Base-by-base conservation (phyloP, 2,888 invertebrate species). In the Protonemura montana region DNA sequence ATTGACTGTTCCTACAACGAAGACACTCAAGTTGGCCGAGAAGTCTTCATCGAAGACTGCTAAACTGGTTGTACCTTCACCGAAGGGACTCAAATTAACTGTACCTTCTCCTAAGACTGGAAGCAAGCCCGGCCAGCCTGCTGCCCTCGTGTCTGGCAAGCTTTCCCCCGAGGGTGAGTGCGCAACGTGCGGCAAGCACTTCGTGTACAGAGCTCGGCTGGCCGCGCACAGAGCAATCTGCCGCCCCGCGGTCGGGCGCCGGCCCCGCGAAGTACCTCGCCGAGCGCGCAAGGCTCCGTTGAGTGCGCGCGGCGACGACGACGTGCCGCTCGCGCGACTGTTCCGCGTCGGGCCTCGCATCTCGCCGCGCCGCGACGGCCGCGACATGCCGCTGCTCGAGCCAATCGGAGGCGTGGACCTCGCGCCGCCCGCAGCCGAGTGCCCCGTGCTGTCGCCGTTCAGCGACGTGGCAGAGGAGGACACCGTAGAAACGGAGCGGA, bases 381-480 rank as follows among this genome's bases (percentile, higher is more conserved):
- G 59, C 29, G 87, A 85, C 27, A 87, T 87, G 87, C 87, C 87
- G 28, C 86, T 86, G 76, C 76, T 87, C 25, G 87, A 87, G 82
- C 87, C 87, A 25, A 28, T 84, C 0, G 26, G 10, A 2, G 21
- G 27, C 28, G 27, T 28, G 76, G 27, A 42, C 26, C 59, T 76
- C 59, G 84, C 59, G 13, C 27, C 84, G 27, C 76, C 84, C 28
- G 29, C 81, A 27, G 30, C 28, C 28, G 30, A 30, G n/a, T n/a
- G 28, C 21, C 84, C 84, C 84, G 59, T 84, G 27, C 84, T 84
- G 27, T 84, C 84, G 10, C 84, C 84, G 76, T 76, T 84, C 84
- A 76, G 84, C 29, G 84, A 84, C 59, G 28, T 59, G 7, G 27
- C 13, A 0, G 29, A 81, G 7, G n/a, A 28, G 16, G 59, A 10